These are phyloP conservation scores for Papilio protenor DNA, from an alignment of 2,888 invertebrate species.

Conservation along the genomic window DNA sequence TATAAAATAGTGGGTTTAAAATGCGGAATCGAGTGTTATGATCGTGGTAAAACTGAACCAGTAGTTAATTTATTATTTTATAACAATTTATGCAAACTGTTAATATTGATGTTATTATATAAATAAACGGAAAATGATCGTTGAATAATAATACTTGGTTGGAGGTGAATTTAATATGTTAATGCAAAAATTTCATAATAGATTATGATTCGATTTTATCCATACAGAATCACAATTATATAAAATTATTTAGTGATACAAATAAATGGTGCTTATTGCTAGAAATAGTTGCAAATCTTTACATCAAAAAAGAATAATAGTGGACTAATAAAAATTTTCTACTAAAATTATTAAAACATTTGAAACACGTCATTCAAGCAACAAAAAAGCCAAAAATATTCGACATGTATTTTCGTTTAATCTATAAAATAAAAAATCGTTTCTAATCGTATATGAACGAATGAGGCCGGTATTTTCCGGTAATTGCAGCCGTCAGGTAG, in stretches of 20 bases:
- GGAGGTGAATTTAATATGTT: neutral
- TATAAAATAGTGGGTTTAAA: slow-evolving; percentile 1
- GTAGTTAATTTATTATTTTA: slow-evolving; percentile 18
- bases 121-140: neutral
- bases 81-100: slow-evolving; percentile 5
- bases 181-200: neutral
- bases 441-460: slow-evolving; percentile 51
- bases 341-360: too few species aligned
- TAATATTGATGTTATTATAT: slow-evolving; percentile 13
- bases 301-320: too few species aligned
- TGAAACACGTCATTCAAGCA: too few species aligned
- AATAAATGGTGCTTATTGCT: too few species aligned
- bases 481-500: slow-evolving; percentile 79
- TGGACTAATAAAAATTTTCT: too few species aligned
- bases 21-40: slow-evolving; percentile 3
- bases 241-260: too few species aligned
- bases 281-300: too few species aligned
- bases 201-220: too few species aligned
- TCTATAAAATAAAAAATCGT: slow-evolving; percentile 18
- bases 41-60: neutral
- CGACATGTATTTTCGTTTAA: slow-evolving; percentile 2
- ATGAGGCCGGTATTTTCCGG: slow-evolving; percentile 68
- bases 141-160: slow-evolving; percentile 1
- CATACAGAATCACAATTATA: too few species aligned
- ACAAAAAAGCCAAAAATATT: neutral